Evolutionary conservation across 2,113 vertebrate genomes (phyloP), one percentile per base, ranked within the genome.

Genomic region (Onychorhynchus coronatus): DNA sequence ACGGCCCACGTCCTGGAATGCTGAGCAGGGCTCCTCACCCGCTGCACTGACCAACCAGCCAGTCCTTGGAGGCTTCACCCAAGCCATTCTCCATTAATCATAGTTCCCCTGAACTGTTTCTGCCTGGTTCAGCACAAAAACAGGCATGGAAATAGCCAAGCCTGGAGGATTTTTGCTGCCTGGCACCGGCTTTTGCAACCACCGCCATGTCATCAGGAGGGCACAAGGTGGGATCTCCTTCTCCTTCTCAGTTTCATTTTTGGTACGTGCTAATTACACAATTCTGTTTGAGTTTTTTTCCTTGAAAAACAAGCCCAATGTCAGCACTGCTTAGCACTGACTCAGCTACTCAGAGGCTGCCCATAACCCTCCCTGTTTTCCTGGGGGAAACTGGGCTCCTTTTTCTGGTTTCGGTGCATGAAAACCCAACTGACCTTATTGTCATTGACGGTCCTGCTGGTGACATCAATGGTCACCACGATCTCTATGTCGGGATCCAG

Each of bases 341-440:
- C 59, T 41, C 17, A 8, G 17, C 37, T 39, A 3, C 13, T 23
- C 37, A 0, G 0, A 67, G 47, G 24, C 24, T 71, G 16, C 44
- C 41, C 21, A 11, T 8, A 20, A 19, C 12, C 50, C 53, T 83
- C 21, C 52, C 22, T 31, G 31, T 27, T n/a, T 49, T 23, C 49
- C 75, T 1, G 0, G n/a, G 0, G n/a, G 14, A 92, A 56, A 9
- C 4, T 1, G 5, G 25, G 21, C 22, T 25, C 6, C 0, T 33
- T 17, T 24, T 14, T 16, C 44, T 11, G 37, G 23, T 19, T 42
- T 28, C 0, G 0, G 37, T 22, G 2, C 35, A 16, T 2, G 5
- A 6, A 28, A 61, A 19, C 37, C 61, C 61, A 10, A 30, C 28
- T 15, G 61, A 98, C 98, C 98, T 98, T 98, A 59, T 97, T 96